Base-by-base conservation (phyloP, 2,888 invertebrate species). In the Falcaria lacertinaria region DNA sequence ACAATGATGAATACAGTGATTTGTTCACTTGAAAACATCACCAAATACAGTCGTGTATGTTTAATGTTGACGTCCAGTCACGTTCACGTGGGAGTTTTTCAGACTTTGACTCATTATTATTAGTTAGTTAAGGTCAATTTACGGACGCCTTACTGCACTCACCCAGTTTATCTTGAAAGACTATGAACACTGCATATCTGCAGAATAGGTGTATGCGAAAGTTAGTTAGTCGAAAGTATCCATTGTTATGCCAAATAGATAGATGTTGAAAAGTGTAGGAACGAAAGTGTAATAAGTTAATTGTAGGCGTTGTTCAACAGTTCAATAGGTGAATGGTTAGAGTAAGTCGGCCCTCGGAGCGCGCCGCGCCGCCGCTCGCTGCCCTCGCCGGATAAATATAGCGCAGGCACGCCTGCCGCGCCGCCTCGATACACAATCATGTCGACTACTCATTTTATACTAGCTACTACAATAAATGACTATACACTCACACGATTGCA, bases 351-450 rank as follows among this genome's bases (percentile, higher is more conserved):
- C 74, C 79, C 74, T 74, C 69, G 54, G 50, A 44, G 64, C 64
- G 56, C 56, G 59, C 51, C 56, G 25, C 39, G n/a, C 47, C 61
- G 64, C 67, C 61, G 64, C 63, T 66, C 67, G 69, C 79, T 79
- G 82, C 84, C 85, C 87, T 85, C 85, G 79, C 75, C 51, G 70
- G 69, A 73, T 88, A 87, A 75, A 86, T 86, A 80, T 88, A 88
- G 87, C 79, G 62, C 77, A 67, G 77, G 80, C 85, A 80, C 78
- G 81, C 84, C 76, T 71, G 79, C 78, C 76, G 69, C 72, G 68
- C 64, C 65, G 60, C 69, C 68, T 68, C 78, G 69, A 67, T 74
- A 74, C 74, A 82, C 81, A 81, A 80, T 81, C 76, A 70, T 69
- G 74, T 75, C 78, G 73, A 78, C 76, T 70, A 75, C 79, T 78